A percentile compares a stretch with the other conserved stretches of the same genome.
Evolutionary conservation across 1,140 invertebrate genomes (phyloP).

Genomic region (Dreissena rostriformis): DNA sequence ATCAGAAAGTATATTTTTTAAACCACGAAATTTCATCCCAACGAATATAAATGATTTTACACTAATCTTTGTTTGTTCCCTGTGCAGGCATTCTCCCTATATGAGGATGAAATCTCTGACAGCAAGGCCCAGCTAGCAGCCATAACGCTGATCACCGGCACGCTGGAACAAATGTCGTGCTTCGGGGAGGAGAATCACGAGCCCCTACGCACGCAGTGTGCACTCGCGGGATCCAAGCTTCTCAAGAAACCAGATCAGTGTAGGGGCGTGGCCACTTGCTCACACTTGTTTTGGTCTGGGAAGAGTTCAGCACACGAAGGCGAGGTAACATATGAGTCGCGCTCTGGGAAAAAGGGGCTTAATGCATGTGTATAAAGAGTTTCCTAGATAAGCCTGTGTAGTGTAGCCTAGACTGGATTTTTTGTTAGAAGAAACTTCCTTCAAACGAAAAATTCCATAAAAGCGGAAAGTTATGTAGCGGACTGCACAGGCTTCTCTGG

Average conservation of each 20-base stretch:
- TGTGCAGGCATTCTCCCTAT: conserved; percentile 94
- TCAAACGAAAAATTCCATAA: too few species aligned
- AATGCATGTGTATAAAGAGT: too few species aligned
- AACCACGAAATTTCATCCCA: too few species aligned
- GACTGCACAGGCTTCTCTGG: too few species aligned
- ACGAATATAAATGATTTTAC: too few species aligned
- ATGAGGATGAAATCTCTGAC: conserved; percentile 99
- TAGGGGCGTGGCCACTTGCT: conserved; percentile 93
- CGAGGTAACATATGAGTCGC: too few species aligned
- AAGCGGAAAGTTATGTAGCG: too few species aligned
- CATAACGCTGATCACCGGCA: conserved; percentile 97
- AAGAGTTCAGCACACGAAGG: conserved; percentile 87
- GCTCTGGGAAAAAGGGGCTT: too few species aligned
- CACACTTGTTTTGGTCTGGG: conserved; percentile 98
- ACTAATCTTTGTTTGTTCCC: not conserved
- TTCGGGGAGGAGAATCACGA: conserved; percentile 99
- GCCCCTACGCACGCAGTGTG: conserved; percentile 96
- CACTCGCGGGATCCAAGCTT: conserved; percentile 95
- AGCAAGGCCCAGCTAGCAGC: conserved; percentile 98
- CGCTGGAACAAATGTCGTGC: conserved; percentile 92
- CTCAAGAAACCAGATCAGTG: conserved; percentile 99
- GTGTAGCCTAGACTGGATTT: too few species aligned
- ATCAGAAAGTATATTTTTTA: too few species aligned
- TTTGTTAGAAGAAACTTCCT: too few species aligned
- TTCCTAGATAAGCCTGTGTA: too few species aligned